Evolutionary conservation across 2,113 vertebrate species (phyloP).

Genomic region (Cynocephalus volans): DNA sequence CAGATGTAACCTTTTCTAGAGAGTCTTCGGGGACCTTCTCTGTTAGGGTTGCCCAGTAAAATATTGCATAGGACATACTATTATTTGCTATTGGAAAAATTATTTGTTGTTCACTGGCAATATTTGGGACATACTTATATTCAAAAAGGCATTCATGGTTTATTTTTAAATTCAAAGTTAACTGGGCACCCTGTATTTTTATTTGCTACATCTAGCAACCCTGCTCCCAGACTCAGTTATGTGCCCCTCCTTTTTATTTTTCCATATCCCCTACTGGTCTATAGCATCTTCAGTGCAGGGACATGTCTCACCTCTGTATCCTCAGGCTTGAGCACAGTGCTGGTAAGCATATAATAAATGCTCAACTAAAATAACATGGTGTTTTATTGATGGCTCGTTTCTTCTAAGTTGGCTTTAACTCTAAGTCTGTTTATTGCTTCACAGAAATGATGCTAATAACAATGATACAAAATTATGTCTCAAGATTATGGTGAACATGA

Average conservation of each 20-base stretch:
- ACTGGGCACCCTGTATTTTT: not conserved
- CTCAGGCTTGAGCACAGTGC: not conserved
- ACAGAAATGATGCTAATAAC: not conserved
- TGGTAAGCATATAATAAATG: not conserved
- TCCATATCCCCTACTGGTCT: not conserved
- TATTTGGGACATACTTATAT: not conserved
- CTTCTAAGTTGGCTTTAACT: not conserved
- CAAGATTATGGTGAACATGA: not conserved
- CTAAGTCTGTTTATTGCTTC: not conserved
- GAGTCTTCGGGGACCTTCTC: not conserved
- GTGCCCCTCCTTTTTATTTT: constrained; percentile 15
- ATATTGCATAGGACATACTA: not conserved
- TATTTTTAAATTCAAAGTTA: constrained; percentile 22
- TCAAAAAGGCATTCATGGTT: not conserved
- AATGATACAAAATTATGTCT: not conserved
- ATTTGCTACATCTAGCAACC: constrained; percentile 7
- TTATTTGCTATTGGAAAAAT: not conserved
- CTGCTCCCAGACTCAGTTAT: not conserved
- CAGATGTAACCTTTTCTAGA: not conserved
- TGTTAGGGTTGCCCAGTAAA: not conserved
- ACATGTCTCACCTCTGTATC: not conserved
- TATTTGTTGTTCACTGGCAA: not conserved
- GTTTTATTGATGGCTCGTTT: not conserved
- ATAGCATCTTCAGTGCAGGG: not conserved
- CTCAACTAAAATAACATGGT: constrained; percentile 5